Conservation (phyloP, 2,113 vertebrate genomes). For the Peromyscus polionotus region DNA sequence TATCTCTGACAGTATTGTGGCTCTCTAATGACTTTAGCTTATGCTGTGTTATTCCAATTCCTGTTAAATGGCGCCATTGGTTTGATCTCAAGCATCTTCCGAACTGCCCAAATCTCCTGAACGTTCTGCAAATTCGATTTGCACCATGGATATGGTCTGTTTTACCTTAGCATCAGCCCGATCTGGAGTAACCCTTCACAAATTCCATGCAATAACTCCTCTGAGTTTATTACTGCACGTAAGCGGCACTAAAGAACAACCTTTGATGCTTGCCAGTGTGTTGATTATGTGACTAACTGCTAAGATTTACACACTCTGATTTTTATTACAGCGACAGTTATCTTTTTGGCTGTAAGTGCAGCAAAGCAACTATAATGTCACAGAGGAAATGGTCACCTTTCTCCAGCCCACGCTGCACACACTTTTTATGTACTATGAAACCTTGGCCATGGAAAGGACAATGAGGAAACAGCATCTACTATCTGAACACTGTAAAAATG, state of each 20-base stretch:
- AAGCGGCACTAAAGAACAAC: constrained; percentile 66
- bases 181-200: constrained; percentile 1
- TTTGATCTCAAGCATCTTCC: neutral
- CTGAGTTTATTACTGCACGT: neutral
- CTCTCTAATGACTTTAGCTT: neutral
- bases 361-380: constrained; percentile 67
- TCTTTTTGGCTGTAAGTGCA: constrained; percentile 61
- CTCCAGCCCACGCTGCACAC: neutral
- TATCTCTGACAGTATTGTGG: neutral
- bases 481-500: neutral
- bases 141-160: neutral
- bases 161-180: constrained; percentile 24
- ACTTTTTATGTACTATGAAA: constrained; percentile 18
- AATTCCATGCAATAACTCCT: neutral
- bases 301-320: constrained; percentile 56
- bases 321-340: constrained; percentile 57
- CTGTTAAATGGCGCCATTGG: neutral
- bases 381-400: constrained; percentile 43
- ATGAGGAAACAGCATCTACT: neutral
- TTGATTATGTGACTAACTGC: constrained; percentile 60
- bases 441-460: neutral
- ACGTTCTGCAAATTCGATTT: neutral
- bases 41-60: neutral
- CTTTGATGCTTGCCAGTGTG: constrained; percentile 69
- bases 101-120: neutral